A percentile compares a stretch with the other conserved stretches of the same genome.
Conservation (phyloP, 2,113 vertebrate genomes). For the Drymodes brunneopygia region DNA sequence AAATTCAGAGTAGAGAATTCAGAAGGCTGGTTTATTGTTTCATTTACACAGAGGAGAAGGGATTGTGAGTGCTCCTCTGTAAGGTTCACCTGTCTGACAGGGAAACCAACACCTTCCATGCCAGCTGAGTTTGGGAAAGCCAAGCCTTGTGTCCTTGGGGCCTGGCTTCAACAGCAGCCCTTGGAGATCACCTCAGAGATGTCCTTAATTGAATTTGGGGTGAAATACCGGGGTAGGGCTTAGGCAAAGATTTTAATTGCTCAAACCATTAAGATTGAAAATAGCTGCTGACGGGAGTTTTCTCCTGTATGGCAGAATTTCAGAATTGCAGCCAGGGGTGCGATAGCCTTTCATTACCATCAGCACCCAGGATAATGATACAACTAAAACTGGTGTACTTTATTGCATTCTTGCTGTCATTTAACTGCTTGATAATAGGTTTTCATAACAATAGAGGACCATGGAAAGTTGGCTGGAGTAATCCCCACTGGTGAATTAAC, state of each 20-base stretch:
- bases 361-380: conserved; percentile 62
- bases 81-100: background rate
- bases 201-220: background rate
- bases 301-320: conserved; percentile 5
- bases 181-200: background rate
- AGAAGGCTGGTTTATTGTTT: background rate
- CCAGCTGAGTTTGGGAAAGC: rapidly evolving
- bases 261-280: background rate
- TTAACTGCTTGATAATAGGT: conserved; percentile 66
- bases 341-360: conserved; percentile 60
- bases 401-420: conserved; percentile 55
- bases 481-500: conserved; percentile 34
- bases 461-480: conserved; percentile 49
- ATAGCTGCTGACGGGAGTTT: conserved; percentile 28
- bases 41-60: background rate
- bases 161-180: background rate
- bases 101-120: background rate
- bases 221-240: background rate
- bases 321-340: conserved; percentile 47
- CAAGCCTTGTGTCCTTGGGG: rapidly evolving
- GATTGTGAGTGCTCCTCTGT: background rate
- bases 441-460: conserved; percentile 50
- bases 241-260: background rate
- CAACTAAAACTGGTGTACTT: conserved; percentile 49
- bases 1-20: background rate